phyloP scores from a whole-genome alignment of 2,113 vertebrate genomes.

The Bos taurus region DNA sequence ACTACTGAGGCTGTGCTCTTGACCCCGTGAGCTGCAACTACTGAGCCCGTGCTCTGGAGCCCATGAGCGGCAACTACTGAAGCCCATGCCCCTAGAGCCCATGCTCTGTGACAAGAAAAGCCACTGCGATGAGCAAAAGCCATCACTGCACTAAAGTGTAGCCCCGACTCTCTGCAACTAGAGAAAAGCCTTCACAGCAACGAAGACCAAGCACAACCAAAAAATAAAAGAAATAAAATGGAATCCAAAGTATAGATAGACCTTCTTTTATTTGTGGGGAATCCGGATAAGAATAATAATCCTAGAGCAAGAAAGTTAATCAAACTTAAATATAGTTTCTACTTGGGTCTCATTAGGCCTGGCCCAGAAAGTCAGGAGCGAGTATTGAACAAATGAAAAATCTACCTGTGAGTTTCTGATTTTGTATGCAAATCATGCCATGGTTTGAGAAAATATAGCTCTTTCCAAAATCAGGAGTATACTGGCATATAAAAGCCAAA shows the following conservation, averaged over 20 bases:
- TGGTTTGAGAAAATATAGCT: background rate
- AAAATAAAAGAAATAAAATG: background rate
- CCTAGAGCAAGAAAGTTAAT: background rate
- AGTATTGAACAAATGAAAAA: background rate
- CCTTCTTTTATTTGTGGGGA: background rate
- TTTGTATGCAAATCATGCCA: background rate
- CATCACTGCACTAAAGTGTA: background rate
- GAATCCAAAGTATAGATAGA: background rate
- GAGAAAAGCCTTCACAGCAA: background rate
- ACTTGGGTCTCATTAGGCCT: background rate
- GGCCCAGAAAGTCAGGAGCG: background rate
- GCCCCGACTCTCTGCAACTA: background rate
- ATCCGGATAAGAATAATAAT: background rate
- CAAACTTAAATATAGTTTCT: background rate
- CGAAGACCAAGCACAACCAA: background rate
- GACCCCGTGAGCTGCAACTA: background rate
- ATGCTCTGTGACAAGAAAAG: background rate
- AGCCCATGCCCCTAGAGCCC: background rate
- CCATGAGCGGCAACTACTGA: background rate
- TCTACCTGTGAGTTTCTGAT: background rate
- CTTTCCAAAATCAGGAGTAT: background rate
- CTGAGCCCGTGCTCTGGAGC: background rate
- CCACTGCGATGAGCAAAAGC: background rate
- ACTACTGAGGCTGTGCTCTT: background rate
- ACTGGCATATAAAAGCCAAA: slow-evolving; percentile 5